Conservation (phyloP, 2,797 vertebrate genomes). For the Melanotaenia parkinsoni region DNA sequence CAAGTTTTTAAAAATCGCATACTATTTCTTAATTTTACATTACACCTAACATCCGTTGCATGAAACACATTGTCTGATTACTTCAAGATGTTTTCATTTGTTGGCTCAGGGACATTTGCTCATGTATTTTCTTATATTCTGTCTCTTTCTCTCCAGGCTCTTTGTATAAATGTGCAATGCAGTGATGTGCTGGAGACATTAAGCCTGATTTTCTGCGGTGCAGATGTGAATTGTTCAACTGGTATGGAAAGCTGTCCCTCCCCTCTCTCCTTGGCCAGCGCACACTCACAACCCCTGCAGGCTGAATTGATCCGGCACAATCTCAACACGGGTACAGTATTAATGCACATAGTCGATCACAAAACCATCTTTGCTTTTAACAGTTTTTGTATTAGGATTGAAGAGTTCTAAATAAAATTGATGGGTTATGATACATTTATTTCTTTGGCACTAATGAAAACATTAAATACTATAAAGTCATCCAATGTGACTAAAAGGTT, state of each 20-base stretch:
- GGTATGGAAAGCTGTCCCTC: slow-evolving; percentile 82
- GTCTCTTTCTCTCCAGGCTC: slow-evolving; percentile 79
- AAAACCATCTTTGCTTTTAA: slow-evolving; percentile 2
- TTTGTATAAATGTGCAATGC: slow-evolving; percentile 91
- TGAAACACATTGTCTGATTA: not conserved
- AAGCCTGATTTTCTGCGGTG: slow-evolving; percentile 93
- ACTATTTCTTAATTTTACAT: not conserved
- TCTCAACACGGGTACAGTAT: slow-evolving; percentile 84
- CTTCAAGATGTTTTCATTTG: not conserved
- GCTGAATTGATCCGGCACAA: slow-evolving; percentile 92
- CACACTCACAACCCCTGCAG: slow-evolving; percentile 88
- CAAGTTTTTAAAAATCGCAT: slow-evolving; percentile 4
- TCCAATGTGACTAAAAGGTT: not conserved
- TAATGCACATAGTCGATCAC: not conserved
- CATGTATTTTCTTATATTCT: slow-evolving; percentile 2
- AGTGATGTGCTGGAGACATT: slow-evolving; percentile 92
- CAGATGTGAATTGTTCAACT: slow-evolving; percentile 87
- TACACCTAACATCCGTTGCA: not conserved
- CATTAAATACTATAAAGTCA: not conserved
- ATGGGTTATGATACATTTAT: no score
- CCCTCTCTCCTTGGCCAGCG: slow-evolving; percentile 84
- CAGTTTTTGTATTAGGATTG: not conserved
- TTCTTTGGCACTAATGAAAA: no score
- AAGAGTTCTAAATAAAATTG: no score
- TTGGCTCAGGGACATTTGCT: not conserved